Conservation (phyloP, 2,888 invertebrate species). For the Aporophyla nigra region DNA sequence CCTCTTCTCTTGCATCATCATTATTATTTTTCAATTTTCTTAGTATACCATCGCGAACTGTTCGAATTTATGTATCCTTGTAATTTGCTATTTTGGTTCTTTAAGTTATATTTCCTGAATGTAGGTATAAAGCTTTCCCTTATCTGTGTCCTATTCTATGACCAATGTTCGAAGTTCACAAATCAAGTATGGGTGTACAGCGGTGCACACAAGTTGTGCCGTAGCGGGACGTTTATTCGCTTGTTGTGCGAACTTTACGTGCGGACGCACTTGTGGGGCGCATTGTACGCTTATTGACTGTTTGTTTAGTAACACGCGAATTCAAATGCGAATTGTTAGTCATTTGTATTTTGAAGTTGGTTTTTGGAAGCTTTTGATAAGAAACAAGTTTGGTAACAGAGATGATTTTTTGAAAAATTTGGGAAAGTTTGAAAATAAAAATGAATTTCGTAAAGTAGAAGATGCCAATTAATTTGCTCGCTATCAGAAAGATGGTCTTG, state of each 20-base stretch:
- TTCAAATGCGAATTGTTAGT: constrained; percentile 15
- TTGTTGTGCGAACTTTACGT: constrained; percentile 70
- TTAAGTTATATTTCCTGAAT: neutral
- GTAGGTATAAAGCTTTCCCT: constrained; percentile 12
- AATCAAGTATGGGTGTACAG: constrained; percentile 78
- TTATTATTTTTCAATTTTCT: neutral
- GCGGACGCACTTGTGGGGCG: constrained; percentile 63
- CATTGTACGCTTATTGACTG: constrained; percentile 71
- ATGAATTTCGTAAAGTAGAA: no score
- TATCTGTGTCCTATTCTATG: constrained; percentile 63
- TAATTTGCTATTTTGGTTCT: no score
- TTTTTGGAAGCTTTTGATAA: neutral
- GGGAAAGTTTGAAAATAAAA: no score
- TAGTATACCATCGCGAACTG: neutral
- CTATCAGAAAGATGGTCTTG: no score
- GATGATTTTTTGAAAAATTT: no score
- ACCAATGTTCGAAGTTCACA: constrained; percentile 71
- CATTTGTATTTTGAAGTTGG: constrained; percentile 6
- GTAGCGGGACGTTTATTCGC: constrained; percentile 77
- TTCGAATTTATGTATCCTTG: neutral
- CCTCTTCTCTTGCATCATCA: neutral
- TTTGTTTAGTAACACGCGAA: constrained; percentile 46
- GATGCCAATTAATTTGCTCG: no score
- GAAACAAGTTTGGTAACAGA: no score
- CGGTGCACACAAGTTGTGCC: constrained; percentile 72